Conservation (phyloP, 2,888 invertebrate genomes). For the Atherix ibis region DNA sequence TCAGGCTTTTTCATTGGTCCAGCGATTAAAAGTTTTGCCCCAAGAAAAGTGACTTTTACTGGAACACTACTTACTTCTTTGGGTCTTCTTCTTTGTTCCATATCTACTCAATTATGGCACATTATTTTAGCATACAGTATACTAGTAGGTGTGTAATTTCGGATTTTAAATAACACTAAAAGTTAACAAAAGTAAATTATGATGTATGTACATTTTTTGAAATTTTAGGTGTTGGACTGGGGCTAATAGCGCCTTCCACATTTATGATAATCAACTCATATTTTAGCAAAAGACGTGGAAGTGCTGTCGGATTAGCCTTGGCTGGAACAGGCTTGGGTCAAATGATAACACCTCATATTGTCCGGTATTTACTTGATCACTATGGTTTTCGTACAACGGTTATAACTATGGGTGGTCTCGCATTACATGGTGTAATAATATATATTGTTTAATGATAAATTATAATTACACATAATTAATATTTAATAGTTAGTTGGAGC, state of each 20-base stretch:
- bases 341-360: constrained; percentile 56
- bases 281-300: constrained; percentile 47
- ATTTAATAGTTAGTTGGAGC: constrained; percentile 47
- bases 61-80: constrained; percentile 37
- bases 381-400: constrained; percentile 50
- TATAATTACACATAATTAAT: too few relatives aligned
- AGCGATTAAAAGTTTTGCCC: constrained; percentile 40
- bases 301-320: constrained; percentile 59
- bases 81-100: constrained; percentile 38
- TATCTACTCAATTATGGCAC: constrained; percentile 36
- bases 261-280: constrained; percentile 58
- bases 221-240: constrained; percentile 49
- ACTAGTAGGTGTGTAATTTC: constrained; percentile 39
- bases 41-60: constrained; percentile 37
- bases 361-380: constrained; percentile 44
- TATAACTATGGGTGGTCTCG: constrained; percentile 43
- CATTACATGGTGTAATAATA: constrained; percentile 45
- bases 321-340: constrained; percentile 63
- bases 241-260: constrained; percentile 52
- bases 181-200: neutral
- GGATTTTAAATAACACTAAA: constrained; percentile 2
- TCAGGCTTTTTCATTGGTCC: constrained; percentile 53
- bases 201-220: constrained; percentile 1
- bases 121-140: constrained; percentile 40
- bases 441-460: too few relatives aligned